Evolutionary conservation across 2,113 vertebrate genomes (phyloP).

Genomic region (Xiphophorus maculatus): DNA sequence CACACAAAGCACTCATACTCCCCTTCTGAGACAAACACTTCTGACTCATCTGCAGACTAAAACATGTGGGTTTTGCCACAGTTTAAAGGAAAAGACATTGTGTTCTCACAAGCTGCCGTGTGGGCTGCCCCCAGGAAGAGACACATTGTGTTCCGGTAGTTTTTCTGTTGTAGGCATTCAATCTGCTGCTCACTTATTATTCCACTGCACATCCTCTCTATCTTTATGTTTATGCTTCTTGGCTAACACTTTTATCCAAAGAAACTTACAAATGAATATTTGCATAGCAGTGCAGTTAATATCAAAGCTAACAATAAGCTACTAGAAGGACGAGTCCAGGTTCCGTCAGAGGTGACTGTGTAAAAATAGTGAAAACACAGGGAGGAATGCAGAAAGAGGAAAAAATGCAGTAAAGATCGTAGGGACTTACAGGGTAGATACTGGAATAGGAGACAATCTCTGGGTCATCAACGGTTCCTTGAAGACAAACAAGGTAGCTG

Average conservation of each 20-base stretch:
- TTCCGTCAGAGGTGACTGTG: not conserved
- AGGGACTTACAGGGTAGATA: not conserved
- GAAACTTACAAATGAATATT: not conserved
- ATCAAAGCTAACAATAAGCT: not conserved
- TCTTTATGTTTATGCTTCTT: not conserved
- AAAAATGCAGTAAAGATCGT: not conserved
- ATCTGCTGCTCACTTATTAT: slow-evolving; percentile 37
- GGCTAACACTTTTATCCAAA: not conserved
- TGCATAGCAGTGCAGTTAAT: not conserved
- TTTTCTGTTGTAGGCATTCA: slow-evolving; percentile 17
- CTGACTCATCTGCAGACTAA: slow-evolving; percentile 65
- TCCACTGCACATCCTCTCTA: slow-evolving; percentile 12
- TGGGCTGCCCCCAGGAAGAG: slow-evolving; percentile 33
- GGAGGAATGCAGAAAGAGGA: too few species aligned
- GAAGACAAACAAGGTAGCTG: not conserved
- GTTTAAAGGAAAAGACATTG: slow-evolving; percentile 30
- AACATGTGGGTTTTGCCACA: slow-evolving; percentile 39
- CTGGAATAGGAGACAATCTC: not conserved
- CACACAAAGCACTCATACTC: slow-evolving; percentile 24
- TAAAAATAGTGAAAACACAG: not conserved
- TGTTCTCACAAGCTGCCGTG: slow-evolving; percentile 39
- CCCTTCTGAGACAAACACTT: slow-evolving; percentile 32
- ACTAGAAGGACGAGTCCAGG: not conserved
- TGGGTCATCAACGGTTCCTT: not conserved
- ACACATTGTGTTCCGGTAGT: slow-evolving; percentile 19